A percentile compares a stretch with the other conserved stretches of the same genome.
Evolutionary conservation across 2,113 vertebrate genomes (phyloP).

Genomic region (Scytalopus superciliaris): DNA sequence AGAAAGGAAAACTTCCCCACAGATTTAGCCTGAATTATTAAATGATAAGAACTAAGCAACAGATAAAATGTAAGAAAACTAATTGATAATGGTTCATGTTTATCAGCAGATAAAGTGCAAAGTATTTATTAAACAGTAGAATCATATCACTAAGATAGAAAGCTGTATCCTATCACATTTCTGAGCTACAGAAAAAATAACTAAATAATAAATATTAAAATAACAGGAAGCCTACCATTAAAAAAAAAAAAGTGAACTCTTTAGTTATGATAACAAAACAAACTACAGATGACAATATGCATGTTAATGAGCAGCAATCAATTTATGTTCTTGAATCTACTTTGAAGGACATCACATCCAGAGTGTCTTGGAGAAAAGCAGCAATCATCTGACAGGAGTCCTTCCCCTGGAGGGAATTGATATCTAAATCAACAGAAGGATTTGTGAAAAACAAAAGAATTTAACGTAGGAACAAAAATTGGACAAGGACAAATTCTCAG

Average conservation of each 20-base stretch:
- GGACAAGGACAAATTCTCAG: background rate
- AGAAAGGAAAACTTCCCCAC: background rate
- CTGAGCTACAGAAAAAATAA: background rate
- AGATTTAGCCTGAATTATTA: background rate
- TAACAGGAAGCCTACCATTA: background rate
- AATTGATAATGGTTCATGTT: background rate
- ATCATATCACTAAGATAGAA: background rate
- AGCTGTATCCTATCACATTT: background rate
- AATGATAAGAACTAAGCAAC: background rate
- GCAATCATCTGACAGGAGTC: background rate
- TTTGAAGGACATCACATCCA: slow-evolving; percentile 44
- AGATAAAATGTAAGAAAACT: background rate
- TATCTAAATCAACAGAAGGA: slow-evolving; percentile 23
- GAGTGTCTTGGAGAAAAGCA: slow-evolving; percentile 30
- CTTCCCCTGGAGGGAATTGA: slow-evolving; percentile 1
- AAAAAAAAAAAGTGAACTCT: background rate
- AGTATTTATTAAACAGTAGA: background rate
- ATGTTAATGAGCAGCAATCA: slow-evolving; percentile 15
- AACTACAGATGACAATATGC: background rate
- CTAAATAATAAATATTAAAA: slow-evolving; percentile 18
- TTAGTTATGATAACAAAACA: background rate
- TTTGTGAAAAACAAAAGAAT: slow-evolving; percentile 18
- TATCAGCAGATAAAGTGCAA: background rate
- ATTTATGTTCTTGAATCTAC: slow-evolving; percentile 21
- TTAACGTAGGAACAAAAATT: slow-evolving; percentile 5